Percentiles rank a stretch among this genome's conserved stretches.
Conservation (phyloP, 2,113 vertebrate species). For the rabbit (Oryctolagus cuniculus) region mOryCun1.1 NC_091443.1:110357501-110358000, state of each 20-base stretch:
- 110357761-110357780: no score
- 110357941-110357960: background rate
- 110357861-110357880: background rate
- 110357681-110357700: no score
- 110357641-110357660: background rate
- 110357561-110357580: conserved; percentile 44
- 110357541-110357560: conserved; percentile 33
- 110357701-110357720: no score
- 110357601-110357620: background rate
- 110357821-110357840: background rate
- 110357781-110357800: background rate
- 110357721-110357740: no score
- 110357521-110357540: background rate
- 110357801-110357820: background rate
- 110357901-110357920: background rate
- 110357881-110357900: background rate
- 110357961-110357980: background rate
- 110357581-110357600: background rate
- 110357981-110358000: background rate
- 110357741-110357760: no score
- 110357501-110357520: background rate
- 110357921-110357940: background rate
- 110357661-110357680: background rate
- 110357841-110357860: background rate
- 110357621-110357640: background rate